Base-by-base conservation (phyloP, 2,888 invertebrate genomes). In the Hoplodrina ambigua region DNA sequence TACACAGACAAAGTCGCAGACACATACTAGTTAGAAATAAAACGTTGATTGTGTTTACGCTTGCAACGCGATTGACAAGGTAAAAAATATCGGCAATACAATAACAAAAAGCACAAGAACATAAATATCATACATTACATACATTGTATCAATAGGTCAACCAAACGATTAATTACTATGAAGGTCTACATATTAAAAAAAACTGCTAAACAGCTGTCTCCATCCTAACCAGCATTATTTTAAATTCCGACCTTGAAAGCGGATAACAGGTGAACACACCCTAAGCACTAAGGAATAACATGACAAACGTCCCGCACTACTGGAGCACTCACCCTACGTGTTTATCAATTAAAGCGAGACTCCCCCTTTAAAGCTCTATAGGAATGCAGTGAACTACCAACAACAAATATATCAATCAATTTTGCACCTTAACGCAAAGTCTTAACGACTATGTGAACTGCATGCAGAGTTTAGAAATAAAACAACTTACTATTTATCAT, bases 291-390 rank as follows among this genome's bases (percentile, higher is more conserved):
- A 25, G 67, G 67, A 74, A 76, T 75, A 82, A 82, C 75, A 75
- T 67, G 71, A 74, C 81, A 78, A 76, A 67, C 70, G 85, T 71
- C 62, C 66, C 76, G 61, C 81, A 77, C 72, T 73, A 76, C 72
- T 71, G 81, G 59, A 52, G 62, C 85, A 84, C 82, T 85, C 83
- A 87, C 90, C 87, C 91, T 90, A 89, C 85, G 83, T 91, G 89
- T 87, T 92, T 90, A 91, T 91, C 91, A 93, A 93, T 93, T 93
- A 91, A 91, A 89, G 88, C 88, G 88, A 88, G 82, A 88, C 87
- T 81, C 87, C 88, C 88, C 83, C 82, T 85, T 78, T 78, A 82
- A 84, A 87, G 81, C 87, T 85, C 85, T 83, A 83, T 69, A 87
- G 89, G 89, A 90, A 90, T 90, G 87, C 86, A 75, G 65, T 49